Evolutionary conservation across 2,888 invertebrate species (phyloP).

Genomic region (Argyresthia albistria): DNA sequence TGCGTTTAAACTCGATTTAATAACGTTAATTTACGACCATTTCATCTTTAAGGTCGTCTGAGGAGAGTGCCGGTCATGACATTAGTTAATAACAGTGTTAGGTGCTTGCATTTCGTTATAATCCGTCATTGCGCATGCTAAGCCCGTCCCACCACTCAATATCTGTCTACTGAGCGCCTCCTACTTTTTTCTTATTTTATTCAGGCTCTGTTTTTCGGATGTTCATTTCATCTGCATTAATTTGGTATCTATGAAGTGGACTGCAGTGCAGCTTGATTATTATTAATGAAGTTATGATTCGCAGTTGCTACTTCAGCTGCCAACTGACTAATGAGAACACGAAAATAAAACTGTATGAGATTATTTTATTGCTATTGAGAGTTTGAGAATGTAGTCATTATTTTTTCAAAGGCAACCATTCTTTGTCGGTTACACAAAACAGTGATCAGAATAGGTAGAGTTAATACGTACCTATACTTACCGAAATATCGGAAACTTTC

Average conservation of each 20-base stretch:
- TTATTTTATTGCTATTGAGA: too few species aligned
- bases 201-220: conserved; percentile 46
- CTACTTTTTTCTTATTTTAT: conserved; percentile 68
- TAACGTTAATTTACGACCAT: conserved; percentile 59
- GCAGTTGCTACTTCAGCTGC: too few species aligned
- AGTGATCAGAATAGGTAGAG: too few species aligned
- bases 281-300: conserved; percentile 40
- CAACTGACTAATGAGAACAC: too few species aligned
- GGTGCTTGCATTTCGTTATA: conserved; percentile 34
- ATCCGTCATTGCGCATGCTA: conserved; percentile 67
- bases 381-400: too few species aligned
- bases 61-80: conserved; percentile 52
- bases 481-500: too few species aligned
- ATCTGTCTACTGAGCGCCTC: conserved; percentile 68
- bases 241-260: conserved; percentile 34
- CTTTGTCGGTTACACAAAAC: too few species aligned
- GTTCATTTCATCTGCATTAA: conserved; percentile 60
- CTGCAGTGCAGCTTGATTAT: conserved; percentile 67
- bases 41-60: conserved; percentile 47
- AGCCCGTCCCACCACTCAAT: conserved; percentile 71
- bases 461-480: too few species aligned
- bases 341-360: too few species aligned
- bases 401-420: too few species aligned
- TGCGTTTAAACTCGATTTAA: conserved; percentile 65
- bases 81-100: conserved; percentile 46